Conservation (phyloP, 2,797 vertebrate genomes). For the Enteromius treurensis region DNA sequence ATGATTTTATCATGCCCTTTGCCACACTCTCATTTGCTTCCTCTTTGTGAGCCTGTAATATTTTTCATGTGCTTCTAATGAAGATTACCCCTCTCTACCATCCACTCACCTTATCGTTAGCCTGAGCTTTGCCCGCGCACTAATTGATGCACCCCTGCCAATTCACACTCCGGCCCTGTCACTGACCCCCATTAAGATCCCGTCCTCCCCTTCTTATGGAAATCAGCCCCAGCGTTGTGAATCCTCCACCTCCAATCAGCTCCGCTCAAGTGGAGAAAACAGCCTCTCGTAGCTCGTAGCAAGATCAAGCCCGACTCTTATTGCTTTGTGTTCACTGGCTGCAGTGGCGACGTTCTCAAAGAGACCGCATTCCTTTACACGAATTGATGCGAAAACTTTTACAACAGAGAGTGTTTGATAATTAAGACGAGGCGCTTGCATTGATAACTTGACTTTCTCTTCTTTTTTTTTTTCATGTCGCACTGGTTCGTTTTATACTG, state of each 20-base stretch:
- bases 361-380: conserved; percentile 9
- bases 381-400: conserved; percentile 23
- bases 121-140: conserved; percentile 79
- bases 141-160: conserved; percentile 86
- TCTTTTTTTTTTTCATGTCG: background rate
- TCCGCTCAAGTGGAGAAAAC: conserved; percentile 60
- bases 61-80: conserved; percentile 66
- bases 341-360: conserved; percentile 13
- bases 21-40: conserved; percentile 53
- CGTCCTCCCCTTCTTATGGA: conserved; percentile 79
- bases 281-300: conserved; percentile 43
- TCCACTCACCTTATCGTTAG: conserved; percentile 71
- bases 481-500: background rate
- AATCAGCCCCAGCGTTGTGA: conserved; percentile 77
- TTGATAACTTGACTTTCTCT: conserved; percentile 9
- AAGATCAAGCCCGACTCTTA: conserved; percentile 50
- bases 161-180: conserved; percentile 83
- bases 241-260: conserved; percentile 68
- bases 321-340: conserved; percentile 54
- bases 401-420: conserved; percentile 5
- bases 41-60: conserved; percentile 59
- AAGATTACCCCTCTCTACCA: conserved; percentile 64
- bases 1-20: conserved; percentile 54
- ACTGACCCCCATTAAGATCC: conserved; percentile 86
- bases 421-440: conserved; percentile 10